Evolutionary conservation across 2,888 invertebrate genomes (phyloP), one percentile per base, ranked within the genome.

Genomic region (Nomada fucata): DNA sequence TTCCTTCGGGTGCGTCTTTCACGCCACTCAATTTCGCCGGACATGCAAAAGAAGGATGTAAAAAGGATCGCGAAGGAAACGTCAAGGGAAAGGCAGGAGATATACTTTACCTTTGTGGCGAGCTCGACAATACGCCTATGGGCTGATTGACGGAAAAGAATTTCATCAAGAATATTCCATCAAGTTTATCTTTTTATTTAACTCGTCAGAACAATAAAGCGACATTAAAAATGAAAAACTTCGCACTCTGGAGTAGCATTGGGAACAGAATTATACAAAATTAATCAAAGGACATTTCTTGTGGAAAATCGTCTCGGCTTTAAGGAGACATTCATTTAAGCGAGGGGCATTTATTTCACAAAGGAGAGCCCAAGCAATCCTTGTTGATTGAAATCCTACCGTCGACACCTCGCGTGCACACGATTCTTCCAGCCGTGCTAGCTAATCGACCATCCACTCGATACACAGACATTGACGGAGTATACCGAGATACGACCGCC

Each of bases 21-120:
- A 47, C 71, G 29, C 29, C 20, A 61, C 57, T 44, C 50, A 36
- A 67, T 76, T 76, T 68, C 65, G 44, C 26, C 29, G 57, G 44
- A 44, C 47, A 52, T 55, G 20, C 26, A 36, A 36, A 36, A 5
- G 36, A 36, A 36, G 36, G 36, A 36, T 36, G 7, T 7, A 36
- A 36, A 36, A 36, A 36, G 36, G 36, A 9, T 36, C 36, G 36
- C 60, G 59, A 71, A 72, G 68, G 50, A 44, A 73, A 63, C 71
- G 59, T 76, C 63, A 53, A n/a, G 2, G 52, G 59, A 64, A 64
- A 70, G 42, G 82, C 65, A 78, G 55, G 64, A 75, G 74, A 36
- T 36, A 68, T 71, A 36, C 55, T 15, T 60, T 20, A 67, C 52
- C 65, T 83, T 55, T 57, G 9, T 47, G 5, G 15, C n/a, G 2